Percentiles rank a stretch among this genome's conserved stretches.
These are phyloP conservation scores for Mercenaria mercenaria DNA, from an alignment of 1,140 invertebrate genomes.

Conservation along the genomic window DNA sequence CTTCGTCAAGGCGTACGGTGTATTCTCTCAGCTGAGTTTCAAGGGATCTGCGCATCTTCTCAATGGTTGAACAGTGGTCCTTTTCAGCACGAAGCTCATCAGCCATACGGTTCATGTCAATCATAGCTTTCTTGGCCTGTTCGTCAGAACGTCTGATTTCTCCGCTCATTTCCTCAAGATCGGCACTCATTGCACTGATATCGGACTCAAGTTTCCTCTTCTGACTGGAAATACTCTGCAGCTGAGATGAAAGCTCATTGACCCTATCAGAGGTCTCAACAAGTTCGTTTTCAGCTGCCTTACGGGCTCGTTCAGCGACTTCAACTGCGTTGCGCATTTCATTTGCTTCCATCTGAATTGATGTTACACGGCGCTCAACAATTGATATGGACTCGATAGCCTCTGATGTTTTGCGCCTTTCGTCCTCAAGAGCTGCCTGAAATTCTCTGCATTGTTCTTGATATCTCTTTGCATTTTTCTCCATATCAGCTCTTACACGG, in stretches of 20 bases:
- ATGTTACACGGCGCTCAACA: conserved; percentile 97
- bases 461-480: conserved; percentile 99
- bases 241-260: conserved; percentile 97
- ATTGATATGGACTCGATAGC: conserved; percentile 98
- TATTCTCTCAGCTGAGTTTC: conserved; percentile 99
- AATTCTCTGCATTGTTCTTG: conserved; percentile 96
- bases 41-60: conserved; percentile 98
- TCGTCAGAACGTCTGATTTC: conserved; percentile 84
- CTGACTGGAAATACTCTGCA: conserved; percentile 95
- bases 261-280: conserved; percentile 98
- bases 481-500: conserved; percentile 97
- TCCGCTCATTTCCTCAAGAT: conserved; percentile 85
- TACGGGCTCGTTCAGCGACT: conserved; percentile 97
- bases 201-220: conserved; percentile 99
- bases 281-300: conserved; percentile 98
- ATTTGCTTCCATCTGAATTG: conserved; percentile 97
- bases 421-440: conserved; percentile 96
- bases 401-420: conserved; percentile 98
- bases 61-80: conserved; percentile 98
- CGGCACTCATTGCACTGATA: conserved; percentile 96
- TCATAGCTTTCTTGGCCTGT: conserved; percentile 93
- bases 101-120: conserved; percentile 98
- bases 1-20: conserved; percentile 96
- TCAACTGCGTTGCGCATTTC: conserved; percentile 98
- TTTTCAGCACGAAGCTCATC: conserved; percentile 99